Evolutionary conservation across 2,113 vertebrate species (phyloP), one percentile per base, ranked within the genome.

Genomic region (Barbus barbus): DNA sequence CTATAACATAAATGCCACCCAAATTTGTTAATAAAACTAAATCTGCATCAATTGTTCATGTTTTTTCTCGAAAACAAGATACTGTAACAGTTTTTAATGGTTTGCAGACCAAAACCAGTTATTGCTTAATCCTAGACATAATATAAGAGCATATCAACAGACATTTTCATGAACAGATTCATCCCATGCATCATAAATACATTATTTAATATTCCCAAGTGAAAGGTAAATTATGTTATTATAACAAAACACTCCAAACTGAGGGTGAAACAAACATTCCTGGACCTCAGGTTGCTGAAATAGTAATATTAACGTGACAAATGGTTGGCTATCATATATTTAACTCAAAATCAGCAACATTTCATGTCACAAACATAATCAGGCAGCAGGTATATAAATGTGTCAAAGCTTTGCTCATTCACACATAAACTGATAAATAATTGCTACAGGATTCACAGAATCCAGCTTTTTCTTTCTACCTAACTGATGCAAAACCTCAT

Each of bases 311-410:
- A 44, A 44, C 3, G 41, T 11, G 9, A 44, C 41, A 38, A 38
- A 38, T 6, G 36, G 36, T 38, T 38, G n/a, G n/a, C n/a, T n/a
- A n/a, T 48, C 7, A n/a, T n/a, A 9, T 2, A 5, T 51, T 48
- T 5, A 8, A 74, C 41, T 1, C 24, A 8, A 73, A 73, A 73
- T 16, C 41, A 20, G 41, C 20, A 73, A 26, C 11, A 46, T 9
- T 16, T 73, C 26, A 73, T 46, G 71, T n/a, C n/a, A n/a, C n/a
- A 67, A 67, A 67, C 16, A 56, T 56, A 67, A 67, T 67, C 31
- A 36, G 31, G 36, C 16, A 16, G 24, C 2, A 65, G 2, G 6
- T 31, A 9, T 31, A 24, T 26, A 24, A 61, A 26, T 28, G 8
- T 33, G 1, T 14, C 12, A 31, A 65, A 31, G 26, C 5, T 31